These are phyloP conservation scores for Andrena praecox DNA, from an alignment of 2,888 invertebrate genomes.

Conservation along the genomic window DNA sequence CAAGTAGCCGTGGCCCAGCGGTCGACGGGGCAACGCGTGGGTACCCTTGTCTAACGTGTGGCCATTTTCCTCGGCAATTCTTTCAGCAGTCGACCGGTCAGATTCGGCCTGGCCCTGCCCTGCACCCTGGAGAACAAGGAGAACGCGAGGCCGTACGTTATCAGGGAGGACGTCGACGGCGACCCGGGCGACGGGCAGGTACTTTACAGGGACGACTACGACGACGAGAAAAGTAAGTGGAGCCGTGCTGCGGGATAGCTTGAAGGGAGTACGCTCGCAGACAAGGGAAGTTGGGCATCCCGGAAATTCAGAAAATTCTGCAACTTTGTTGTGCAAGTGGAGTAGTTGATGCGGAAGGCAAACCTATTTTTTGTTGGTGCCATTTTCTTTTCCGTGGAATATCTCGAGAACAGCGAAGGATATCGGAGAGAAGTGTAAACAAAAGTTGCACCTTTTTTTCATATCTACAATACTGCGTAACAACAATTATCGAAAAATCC, in stretches of 20 bases:
- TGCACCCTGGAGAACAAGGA: slow-evolving; percentile 95
- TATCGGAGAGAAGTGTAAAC: too few species aligned
- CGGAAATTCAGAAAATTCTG: too few species aligned
- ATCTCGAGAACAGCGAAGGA: too few species aligned
- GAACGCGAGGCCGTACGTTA: slow-evolving; percentile 92
- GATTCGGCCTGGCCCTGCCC: slow-evolving; percentile 90
- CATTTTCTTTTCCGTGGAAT: too few species aligned
- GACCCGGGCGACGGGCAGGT: slow-evolving; percentile 88
- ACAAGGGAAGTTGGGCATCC: too few species aligned
- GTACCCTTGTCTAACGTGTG: not conserved
- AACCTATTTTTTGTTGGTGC: too few species aligned
- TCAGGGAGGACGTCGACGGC: slow-evolving; percentile 87
- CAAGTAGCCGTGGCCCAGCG: slow-evolving; percentile 72
- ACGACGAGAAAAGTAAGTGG: slow-evolving; percentile 87
- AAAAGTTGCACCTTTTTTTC: too few species aligned
- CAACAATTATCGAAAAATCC: too few species aligned
- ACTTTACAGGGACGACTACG: slow-evolving; percentile 90
- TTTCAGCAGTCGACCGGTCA: slow-evolving; percentile 92
- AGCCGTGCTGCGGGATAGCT: too few species aligned
- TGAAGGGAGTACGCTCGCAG: not conserved
- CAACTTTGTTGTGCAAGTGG: too few species aligned
- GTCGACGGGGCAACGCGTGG: not conserved
- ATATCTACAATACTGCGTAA: too few species aligned
- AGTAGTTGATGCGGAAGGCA: too few species aligned
- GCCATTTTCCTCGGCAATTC: slow-evolving; percentile 40